A percentile compares a stretch with the other conserved stretches of the same genome.
phyloP scores from a whole-genome alignment of 2,113 vertebrate species.

The Oryzias javanicus region DNA sequence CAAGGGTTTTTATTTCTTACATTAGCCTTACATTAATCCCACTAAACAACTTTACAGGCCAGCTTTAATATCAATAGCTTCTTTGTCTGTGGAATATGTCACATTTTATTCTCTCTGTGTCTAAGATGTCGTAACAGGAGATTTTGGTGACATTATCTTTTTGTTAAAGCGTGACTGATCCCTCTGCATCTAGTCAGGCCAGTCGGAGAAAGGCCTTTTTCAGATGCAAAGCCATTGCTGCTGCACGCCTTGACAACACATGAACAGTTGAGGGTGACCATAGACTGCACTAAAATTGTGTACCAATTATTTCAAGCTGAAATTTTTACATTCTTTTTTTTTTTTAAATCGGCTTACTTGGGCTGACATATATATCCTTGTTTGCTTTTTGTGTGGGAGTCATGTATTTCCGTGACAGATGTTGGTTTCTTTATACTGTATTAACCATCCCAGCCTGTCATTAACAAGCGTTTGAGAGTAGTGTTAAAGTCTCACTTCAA shows the following conservation, averaged over 20 bases:
- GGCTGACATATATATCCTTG: neutral
- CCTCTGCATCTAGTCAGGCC: slow-evolving; percentile 67
- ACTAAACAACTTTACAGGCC: slow-evolving; percentile 47
- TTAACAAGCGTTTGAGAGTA: too few species aligned
- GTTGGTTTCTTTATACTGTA: slow-evolving; percentile 21
- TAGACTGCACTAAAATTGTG: neutral
- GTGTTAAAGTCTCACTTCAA: too few species aligned
- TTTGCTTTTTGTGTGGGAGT: slow-evolving; percentile 10
- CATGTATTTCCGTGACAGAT: slow-evolving; percentile 28
- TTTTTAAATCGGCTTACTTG: neutral
- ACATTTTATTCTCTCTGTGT: slow-evolving; percentile 4
- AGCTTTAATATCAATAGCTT: slow-evolving; percentile 42
- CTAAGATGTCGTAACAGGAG: slow-evolving; percentile 57
- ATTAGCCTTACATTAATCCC: slow-evolving; percentile 67
- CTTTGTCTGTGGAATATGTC: slow-evolving; percentile 53
- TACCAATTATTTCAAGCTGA: too few species aligned
- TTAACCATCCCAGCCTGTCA: slow-evolving; percentile 9
- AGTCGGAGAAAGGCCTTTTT: slow-evolving; percentile 44
- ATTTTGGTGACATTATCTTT: slow-evolving; percentile 69
- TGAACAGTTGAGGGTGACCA: slow-evolving; percentile 46
- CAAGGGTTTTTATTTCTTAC: slow-evolving; percentile 33
- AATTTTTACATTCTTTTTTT: too few species aligned
- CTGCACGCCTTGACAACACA: slow-evolving; percentile 47
- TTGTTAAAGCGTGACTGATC: slow-evolving; percentile 61
- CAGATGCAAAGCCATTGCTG: slow-evolving; percentile 49